These are phyloP conservation scores for Apodemia duryi DNA, from an alignment of 2,888 invertebrate species.

Conservation along the genomic window DNA sequence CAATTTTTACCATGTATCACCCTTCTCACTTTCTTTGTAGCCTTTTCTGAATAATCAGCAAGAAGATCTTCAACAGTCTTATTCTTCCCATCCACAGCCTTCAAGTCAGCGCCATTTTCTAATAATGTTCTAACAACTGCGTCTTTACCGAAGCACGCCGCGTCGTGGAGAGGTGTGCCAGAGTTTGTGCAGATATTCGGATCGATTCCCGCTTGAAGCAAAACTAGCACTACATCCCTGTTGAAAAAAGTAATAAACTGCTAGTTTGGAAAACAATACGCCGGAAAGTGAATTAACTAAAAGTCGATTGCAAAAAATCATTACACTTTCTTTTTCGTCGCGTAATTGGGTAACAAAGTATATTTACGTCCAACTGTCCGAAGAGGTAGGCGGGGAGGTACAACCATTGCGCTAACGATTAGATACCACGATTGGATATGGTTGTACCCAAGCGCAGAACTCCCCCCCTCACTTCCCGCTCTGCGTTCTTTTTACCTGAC, in stretches of 20 bases:
- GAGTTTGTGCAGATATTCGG: slow-evolving; percentile 91
- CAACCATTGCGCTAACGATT: too few relatives aligned
- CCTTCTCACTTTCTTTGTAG: slow-evolving; percentile 90
- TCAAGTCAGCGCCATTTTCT: slow-evolving; percentile 89
- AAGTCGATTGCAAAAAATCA: too few relatives aligned
- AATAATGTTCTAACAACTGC: slow-evolving; percentile 91
- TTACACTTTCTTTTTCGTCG: too few relatives aligned
- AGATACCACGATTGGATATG: too few relatives aligned
- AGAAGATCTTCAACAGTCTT: slow-evolving; percentile 93
- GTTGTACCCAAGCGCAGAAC: too few relatives aligned
- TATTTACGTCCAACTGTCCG: too few relatives aligned
- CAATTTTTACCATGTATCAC: slow-evolving; percentile 86
- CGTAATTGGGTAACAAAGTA: too few relatives aligned
- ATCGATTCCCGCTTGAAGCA: slow-evolving; percentile 91
- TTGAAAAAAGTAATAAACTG: background rate
- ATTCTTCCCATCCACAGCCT: slow-evolving; percentile 87
- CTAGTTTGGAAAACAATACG: too few relatives aligned
- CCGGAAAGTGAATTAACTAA: too few relatives aligned
- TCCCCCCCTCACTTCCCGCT: too few relatives aligned
- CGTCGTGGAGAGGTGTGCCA: slow-evolving; percentile 96
- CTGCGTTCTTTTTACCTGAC: too few relatives aligned
- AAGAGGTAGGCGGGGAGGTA: too few relatives aligned
- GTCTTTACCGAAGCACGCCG: slow-evolving; percentile 93
- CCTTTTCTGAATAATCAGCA: slow-evolving; percentile 92
- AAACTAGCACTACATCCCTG: slow-evolving; percentile 89